Conservation (phyloP, 2,113 vertebrate species). For the Ptilonorhynchus violaceus region DNA sequence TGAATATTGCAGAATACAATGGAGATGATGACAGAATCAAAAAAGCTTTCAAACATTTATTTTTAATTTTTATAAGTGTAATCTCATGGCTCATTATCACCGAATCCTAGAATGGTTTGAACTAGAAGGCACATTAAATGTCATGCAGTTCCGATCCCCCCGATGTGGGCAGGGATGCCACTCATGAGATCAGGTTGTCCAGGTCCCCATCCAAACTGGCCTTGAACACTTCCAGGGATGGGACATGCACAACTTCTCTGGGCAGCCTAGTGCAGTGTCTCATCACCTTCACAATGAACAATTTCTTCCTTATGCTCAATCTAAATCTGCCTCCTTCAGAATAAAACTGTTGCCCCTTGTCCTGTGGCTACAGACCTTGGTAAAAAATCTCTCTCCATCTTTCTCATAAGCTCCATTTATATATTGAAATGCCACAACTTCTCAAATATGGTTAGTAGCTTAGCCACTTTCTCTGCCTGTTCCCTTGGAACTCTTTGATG, state of each 20-base stretch:
- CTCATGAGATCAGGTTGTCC: neutral
- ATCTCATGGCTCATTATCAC: neutral
- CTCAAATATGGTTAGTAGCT: neutral
- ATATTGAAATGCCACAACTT: neutral
- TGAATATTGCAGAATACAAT: neutral
- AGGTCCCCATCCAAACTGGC: neutral
- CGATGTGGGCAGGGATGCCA: accelerated
- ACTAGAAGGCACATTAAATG: neutral
- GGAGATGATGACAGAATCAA: neutral
- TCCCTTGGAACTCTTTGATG: neutral
- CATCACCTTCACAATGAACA: neutral
- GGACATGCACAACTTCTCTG: neutral
- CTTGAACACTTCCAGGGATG: neutral
- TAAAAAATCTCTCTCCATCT: neutral
- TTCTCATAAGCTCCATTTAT: neutral
- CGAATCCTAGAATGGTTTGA: neutral
- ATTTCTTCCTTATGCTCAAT: neutral
- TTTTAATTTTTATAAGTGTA: neutral
- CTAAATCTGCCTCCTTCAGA: neutral
- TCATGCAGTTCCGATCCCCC: neutral
- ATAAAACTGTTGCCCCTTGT: neutral
- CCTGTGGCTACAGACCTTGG: neutral
- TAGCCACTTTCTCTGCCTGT: neutral
- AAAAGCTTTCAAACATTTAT: neutral
- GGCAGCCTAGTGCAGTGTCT: neutral